These are phyloP conservation scores for Neodiprion pinetum DNA, from an alignment of 1,140 invertebrate genomes.

Conservation along the genomic window DNA sequence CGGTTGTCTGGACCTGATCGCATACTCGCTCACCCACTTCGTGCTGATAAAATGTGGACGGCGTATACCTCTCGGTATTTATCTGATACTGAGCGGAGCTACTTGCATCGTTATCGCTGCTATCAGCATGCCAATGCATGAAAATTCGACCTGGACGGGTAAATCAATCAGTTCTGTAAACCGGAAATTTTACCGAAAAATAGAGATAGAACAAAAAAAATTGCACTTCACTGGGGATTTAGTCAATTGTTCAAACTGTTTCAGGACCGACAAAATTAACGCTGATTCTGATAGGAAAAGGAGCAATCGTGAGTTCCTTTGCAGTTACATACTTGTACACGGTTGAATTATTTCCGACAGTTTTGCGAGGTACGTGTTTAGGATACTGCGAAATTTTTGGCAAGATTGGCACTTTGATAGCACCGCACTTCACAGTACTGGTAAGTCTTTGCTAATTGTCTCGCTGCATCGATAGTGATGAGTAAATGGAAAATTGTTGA, in stretches of 20 bases:
- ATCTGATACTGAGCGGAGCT: slow-evolving; percentile 40
- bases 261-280: slow-evolving; percentile 39
- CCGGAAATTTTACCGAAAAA: slow-evolving; percentile 3
- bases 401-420: slow-evolving; percentile 50
- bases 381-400: slow-evolving; percentile 48
- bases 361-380: slow-evolving; percentile 48
- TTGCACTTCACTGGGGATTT: not conserved
- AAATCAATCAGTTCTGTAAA: slow-evolving; percentile 10
- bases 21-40: slow-evolving; percentile 47
- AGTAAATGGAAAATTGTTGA: not conserved
- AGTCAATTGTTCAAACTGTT: slow-evolving; percentile 19
- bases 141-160: slow-evolving; percentile 30
- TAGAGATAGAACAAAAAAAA: not conserved
- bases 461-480: not conserved
- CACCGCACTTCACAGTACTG: slow-evolving; percentile 47
- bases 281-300: slow-evolving; percentile 45
- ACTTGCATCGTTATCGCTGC: slow-evolving; percentile 43
- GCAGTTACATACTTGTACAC: slow-evolving; percentile 47
- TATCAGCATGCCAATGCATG: slow-evolving; percentile 27
- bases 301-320: slow-evolving; percentile 41
- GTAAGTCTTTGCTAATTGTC: slow-evolving; percentile 38
- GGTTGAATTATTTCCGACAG: slow-evolving; percentile 55
- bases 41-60: slow-evolving; percentile 45
- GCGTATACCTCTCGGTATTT: slow-evolving; percentile 36
- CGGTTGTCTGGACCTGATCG: slow-evolving; percentile 44